A percentile compares a stretch with the other conserved stretches of the same genome.
phyloP scores from a whole-genome alignment of 2,113 vertebrate species.

The Myiozetetes cayanensis region DNA sequence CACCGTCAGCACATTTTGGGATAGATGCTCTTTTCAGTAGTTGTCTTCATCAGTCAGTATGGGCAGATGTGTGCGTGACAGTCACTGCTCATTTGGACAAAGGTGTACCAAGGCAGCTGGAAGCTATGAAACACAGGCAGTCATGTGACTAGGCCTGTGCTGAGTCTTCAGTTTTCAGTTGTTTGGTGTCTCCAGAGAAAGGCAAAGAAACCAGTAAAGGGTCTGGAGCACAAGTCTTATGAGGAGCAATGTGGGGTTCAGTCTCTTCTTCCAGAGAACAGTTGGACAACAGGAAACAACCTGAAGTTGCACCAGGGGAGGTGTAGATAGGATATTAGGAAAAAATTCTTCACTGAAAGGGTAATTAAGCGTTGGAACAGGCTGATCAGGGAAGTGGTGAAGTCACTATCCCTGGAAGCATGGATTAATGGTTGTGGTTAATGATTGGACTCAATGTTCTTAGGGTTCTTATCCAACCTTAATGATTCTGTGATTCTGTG shows the following conservation, averaged over 20 bases:
- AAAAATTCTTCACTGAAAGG: background rate
- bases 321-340: background rate
- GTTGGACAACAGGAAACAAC: background rate
- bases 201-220: background rate
- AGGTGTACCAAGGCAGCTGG: background rate
- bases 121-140: background rate
- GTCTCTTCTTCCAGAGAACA: background rate
- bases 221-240: background rate
- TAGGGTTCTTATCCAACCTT: background rate
- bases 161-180: background rate
- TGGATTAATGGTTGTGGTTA: background rate
- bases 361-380: background rate
- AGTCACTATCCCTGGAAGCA: too few relatives aligned
- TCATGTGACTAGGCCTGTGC: background rate
- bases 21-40: background rate
- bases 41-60: background rate
- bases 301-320: background rate
- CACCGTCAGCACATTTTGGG: background rate
- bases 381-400: background rate
- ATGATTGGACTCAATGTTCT: too few relatives aligned
- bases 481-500: background rate
- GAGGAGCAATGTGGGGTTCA: background rate
- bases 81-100: background rate
- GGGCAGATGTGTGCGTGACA: accelerated
- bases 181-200: background rate